Evolutionary conservation across 2,797 vertebrate species (phyloP).

Genomic region (Macroramphosus scolopax): DNA sequence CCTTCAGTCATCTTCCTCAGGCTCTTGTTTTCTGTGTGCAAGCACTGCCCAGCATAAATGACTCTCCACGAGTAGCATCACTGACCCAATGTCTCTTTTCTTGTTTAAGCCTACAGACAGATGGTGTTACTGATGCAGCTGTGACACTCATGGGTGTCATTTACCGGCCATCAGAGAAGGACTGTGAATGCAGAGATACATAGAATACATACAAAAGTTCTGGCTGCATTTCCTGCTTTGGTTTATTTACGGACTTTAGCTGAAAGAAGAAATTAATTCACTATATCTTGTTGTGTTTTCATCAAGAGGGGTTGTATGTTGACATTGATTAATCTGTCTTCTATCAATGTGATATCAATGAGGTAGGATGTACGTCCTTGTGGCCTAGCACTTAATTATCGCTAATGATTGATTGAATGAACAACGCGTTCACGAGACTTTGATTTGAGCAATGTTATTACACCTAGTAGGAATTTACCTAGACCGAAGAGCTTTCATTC

Average conservation of each 20-base stretch:
- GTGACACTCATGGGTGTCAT: slow-evolving; percentile 14
- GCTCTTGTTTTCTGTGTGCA: slow-evolving; percentile 22
- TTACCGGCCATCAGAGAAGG: slow-evolving; percentile 9
- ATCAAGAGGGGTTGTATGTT: slow-evolving; percentile 20
- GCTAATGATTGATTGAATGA: slow-evolving; percentile 1
- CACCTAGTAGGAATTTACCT: background rate
- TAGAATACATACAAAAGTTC: slow-evolving; percentile 12
- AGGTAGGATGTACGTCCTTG: no score
- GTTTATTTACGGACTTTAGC: slow-evolving; percentile 25
- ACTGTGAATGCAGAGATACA: slow-evolving; percentile 21
- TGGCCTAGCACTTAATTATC: slow-evolving; percentile 5
- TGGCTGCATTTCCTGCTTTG: slow-evolving; percentile 26
- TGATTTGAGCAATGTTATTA: background rate
- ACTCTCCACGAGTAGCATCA: slow-evolving; percentile 30
- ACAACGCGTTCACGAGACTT: background rate
- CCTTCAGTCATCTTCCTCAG: background rate
- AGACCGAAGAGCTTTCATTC: background rate
- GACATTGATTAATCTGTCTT: no score
- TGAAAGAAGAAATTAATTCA: slow-evolving; percentile 25
- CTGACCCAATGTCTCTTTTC: slow-evolving; percentile 10
- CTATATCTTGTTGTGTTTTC: slow-evolving; percentile 6
- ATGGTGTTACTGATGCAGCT: slow-evolving; percentile 13
- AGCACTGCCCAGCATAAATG: slow-evolving; percentile 30
- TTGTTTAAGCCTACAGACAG: slow-evolving; percentile 9
- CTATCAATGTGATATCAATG: no score